Percentiles rank a stretch among this genome's conserved stretches.
These are phyloP conservation scores for Cynocephalus volans DNA, from an alignment of 2,113 vertebrate genomes.

Conservation along the genomic window DNA sequence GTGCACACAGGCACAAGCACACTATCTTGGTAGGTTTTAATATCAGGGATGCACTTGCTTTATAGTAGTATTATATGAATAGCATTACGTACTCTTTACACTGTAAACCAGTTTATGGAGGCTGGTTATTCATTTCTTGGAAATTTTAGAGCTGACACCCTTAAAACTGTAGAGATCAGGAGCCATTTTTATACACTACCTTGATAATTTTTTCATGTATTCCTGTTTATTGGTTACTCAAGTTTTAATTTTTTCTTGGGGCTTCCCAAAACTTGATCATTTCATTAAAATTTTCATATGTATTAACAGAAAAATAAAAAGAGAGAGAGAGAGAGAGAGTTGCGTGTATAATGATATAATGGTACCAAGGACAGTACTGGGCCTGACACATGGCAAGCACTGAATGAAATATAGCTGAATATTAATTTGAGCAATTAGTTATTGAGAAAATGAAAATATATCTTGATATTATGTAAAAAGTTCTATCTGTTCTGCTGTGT, in stretches of 20 bases:
- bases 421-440: background rate
- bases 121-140: background rate
- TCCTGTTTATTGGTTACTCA: background rate
- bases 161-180: background rate
- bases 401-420: background rate
- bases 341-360: background rate
- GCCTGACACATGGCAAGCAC: background rate
- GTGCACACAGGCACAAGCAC: background rate
- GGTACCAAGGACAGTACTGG: background rate
- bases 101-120: background rate
- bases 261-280: background rate
- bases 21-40: background rate
- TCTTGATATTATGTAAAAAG: background rate
- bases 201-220: background rate
- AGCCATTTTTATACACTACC: background rate
- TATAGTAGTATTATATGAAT: background rate
- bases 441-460: background rate
- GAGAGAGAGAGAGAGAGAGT: too few relatives aligned
- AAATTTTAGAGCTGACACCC: background rate
- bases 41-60: background rate
- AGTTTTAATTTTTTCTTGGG: background rate
- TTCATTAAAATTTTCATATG: conserved; percentile 24
- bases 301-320: background rate
- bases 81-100: background rate
- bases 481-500: background rate